Evolutionary conservation across 92 coral and sea anemone species (phyloP).

Genomic region (Umimayanthus chanpuru): DNA sequence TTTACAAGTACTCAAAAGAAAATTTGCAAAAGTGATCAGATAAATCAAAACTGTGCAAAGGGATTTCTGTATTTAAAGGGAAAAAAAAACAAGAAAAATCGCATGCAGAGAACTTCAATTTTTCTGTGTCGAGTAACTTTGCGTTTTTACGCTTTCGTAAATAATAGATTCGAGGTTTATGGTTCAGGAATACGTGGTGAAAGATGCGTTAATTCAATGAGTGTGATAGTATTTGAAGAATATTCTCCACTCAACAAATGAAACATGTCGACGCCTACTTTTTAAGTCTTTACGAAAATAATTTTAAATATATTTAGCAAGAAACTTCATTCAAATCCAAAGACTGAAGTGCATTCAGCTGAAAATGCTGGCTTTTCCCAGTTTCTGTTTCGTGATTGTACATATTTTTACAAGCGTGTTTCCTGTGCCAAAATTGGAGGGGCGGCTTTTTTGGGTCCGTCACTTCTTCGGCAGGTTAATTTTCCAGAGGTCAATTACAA

Average conservation of each 20-base stretch:
- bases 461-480: neutral
- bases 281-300: neutral
- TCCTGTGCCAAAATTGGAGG: neutral
- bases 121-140: neutral
- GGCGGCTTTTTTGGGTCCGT: neutral
- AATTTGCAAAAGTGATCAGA: neutral
- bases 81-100: neutral
- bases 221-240: too few relatives aligned
- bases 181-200: slow-evolving; percentile 8
- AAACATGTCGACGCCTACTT: slow-evolving; percentile 1
- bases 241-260: neutral
- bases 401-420: neutral
- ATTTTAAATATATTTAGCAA: neutral
- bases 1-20: too few relatives aligned
- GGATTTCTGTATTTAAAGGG: neutral
- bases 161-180: neutral
- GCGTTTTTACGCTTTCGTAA: neutral
- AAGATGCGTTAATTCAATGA: slow-evolving; percentile 6
- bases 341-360: neutral
- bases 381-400: slow-evolving; percentile 16
- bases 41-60: neutral
- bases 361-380: neutral
- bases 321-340: neutral
- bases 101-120: neutral
- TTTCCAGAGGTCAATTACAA: slow-evolving; percentile 27